Conservation (phyloP, 1,140 invertebrate species). For the Drosophila lini region DNA sequence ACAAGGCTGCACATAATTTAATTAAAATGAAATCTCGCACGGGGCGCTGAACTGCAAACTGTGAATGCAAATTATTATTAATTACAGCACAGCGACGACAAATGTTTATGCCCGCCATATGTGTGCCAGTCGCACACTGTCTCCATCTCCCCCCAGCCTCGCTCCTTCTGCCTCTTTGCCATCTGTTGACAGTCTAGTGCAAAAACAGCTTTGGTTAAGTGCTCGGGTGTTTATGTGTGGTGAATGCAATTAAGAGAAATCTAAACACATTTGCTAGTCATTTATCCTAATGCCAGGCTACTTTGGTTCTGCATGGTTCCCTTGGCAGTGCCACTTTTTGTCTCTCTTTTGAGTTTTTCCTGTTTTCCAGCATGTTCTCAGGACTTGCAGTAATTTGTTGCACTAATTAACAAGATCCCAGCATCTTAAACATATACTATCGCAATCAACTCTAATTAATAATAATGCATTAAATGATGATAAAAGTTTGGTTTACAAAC, state of each 20-base stretch:
- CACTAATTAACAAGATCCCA: neutral
- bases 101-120: conserved; percentile 48
- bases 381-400: neutral
- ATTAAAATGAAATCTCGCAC: conserved; percentile 52
- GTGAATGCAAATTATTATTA: conserved; percentile 57
- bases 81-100: conserved; percentile 50
- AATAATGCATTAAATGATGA: neutral
- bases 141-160: no score
- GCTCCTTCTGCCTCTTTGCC: neutral
- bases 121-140: conserved; percentile 26
- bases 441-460: neutral
- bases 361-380: neutral
- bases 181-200: conserved; percentile 40
- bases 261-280: conserved; percentile 39
- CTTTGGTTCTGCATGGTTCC: conserved; percentile 10
- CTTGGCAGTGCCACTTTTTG: neutral
- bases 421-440: neutral
- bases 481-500: neutral
- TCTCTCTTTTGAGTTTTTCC: neutral
- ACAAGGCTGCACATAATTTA: conserved; percentile 48
- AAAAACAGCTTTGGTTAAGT: conserved; percentile 42
- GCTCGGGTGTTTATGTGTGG: conserved; percentile 33
- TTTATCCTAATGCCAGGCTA: conserved; percentile 28
- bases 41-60: conserved; percentile 49
- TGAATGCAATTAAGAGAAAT: conserved; percentile 40